Percentiles rank a stretch among this genome's conserved stretches.
phyloP scores from a whole-genome alignment of 2,888 invertebrate genomes.

The Harmothoe impar region DNA sequence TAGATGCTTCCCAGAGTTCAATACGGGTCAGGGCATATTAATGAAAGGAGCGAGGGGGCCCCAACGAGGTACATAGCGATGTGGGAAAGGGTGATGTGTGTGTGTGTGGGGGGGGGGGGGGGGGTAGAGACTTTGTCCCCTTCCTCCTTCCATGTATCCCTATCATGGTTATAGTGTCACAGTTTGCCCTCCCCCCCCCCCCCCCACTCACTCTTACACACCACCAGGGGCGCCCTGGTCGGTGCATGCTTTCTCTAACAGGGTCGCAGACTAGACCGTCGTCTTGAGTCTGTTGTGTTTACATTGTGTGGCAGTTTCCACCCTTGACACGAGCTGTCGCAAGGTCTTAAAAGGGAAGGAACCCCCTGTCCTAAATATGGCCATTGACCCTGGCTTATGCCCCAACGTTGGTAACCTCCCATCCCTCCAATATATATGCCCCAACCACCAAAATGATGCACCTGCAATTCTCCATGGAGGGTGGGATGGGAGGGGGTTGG shows the following conservation, averaged over 20 bases:
- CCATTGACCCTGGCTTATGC: neutral
- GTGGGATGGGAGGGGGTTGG: neutral
- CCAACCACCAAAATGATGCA: neutral
- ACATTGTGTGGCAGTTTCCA: slow-evolving; percentile 39
- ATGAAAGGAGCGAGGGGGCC: neutral
- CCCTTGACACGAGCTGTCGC: slow-evolving; percentile 38
- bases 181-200: neutral
- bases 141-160: neutral
- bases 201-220: neutral
- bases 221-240: neutral
- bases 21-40: slow-evolving; percentile 17
- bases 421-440: neutral
- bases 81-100: neutral
- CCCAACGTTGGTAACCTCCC: neutral
- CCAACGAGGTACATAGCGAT: neutral
- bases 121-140: neutral
- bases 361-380: neutral
- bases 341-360: neutral
- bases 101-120: neutral
- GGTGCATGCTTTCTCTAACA: neutral
- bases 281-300: slow-evolving; percentile 40
- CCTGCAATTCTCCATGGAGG: slow-evolving; percentile 1
- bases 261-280: slow-evolving; percentile 6
- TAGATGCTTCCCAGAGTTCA: neutral
- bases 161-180: neutral